Evolutionary conservation across 2,797 vertebrate species (phyloP), one percentile per base, ranked within the genome.

Genomic region (Margarornis squamiger): DNA sequence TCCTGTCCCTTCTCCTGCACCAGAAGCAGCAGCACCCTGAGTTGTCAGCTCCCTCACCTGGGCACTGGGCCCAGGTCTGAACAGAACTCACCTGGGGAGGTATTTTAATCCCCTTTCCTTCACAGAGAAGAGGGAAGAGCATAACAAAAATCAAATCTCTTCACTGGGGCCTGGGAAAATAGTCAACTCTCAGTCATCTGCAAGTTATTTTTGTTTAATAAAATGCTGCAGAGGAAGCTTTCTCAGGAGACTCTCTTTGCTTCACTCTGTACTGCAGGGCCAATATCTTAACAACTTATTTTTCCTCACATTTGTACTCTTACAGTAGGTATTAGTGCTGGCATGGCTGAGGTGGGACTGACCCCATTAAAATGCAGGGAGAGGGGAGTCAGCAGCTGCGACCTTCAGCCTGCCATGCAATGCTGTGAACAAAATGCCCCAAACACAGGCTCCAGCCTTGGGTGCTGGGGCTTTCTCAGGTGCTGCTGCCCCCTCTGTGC

Each of bases 241-340:
- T 91, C 88, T 89, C 78, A 51, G 61, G 78, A 89, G 81, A 27
- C 41, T 59, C 6, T 78, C 52, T 90, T 68, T 83, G 49, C 54
- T 83, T 78, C 63, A n/a, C 63, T 75, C 51, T 63, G 29, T 78
- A 76, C 51, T 80, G 86, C 52, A 83, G 67, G 63, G 81, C 86
- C 88, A 90, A 63, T 77, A 81, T 92, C 86, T 92, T 94, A 91
- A 95, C 86, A 95, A 81, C 91, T 96, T 83, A 55, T 68, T 95
- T 96, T 96, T 80, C 58, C 49, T 79, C 2, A 0, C 26, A 6
- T 85, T 73, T 94, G 38, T 65, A 77, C 59, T 88, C 58, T n/a
- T 13, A 45, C 26, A 75, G 14, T 43, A 57, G 63, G 38, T 82
- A 32, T 55, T 91, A 93, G n/a, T 70, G 51, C 70, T 83, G 72